A percentile compares a stretch with the other conserved stretches of the same genome.
phyloP scores from a whole-genome alignment of 2,888 invertebrate species.

The Andrena haemorrhoa region DNA sequence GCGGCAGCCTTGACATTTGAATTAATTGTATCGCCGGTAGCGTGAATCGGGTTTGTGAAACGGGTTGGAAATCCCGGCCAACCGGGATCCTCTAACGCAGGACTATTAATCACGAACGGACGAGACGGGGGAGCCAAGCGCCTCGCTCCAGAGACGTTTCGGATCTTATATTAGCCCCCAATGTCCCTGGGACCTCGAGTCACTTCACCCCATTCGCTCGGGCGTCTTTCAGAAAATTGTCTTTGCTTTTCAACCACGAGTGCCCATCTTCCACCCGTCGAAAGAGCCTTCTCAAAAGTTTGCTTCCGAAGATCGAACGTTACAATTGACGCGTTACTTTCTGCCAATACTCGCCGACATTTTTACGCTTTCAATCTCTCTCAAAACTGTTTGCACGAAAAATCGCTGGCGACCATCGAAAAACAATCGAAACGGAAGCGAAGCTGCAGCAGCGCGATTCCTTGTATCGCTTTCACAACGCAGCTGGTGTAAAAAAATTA shows the following conservation, averaged over 20 bases:
- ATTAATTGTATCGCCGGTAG: conserved; percentile 66
- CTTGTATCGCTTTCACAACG: neutral
- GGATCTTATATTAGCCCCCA: conserved; percentile 56
- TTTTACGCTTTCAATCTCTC: too few species aligned
- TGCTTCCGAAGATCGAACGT: too few species aligned
- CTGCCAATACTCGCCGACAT: too few species aligned
- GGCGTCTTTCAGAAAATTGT: conserved; percentile 17
- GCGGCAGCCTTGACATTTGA: conserved; percentile 36
- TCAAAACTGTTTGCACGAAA: too few species aligned
- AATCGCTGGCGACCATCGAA: neutral
- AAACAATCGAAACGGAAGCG: neutral
- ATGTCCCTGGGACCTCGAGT: conserved; percentile 24
- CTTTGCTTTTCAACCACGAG: conserved; percentile 14
- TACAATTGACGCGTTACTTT: too few species aligned
- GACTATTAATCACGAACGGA: conserved; percentile 64
- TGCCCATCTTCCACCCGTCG: too few species aligned
- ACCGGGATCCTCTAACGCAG: conserved; percentile 38
- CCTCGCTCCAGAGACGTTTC: conserved; percentile 42
- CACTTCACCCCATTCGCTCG: conserved; percentile 17
- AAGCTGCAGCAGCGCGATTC: neutral
- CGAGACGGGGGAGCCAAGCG: conserved; percentile 39
- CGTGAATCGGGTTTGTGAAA: conserved; percentile 48
- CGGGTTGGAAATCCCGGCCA: conserved; percentile 52
- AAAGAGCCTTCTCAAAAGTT: neutral
- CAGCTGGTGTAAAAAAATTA: conserved; percentile 3